These are phyloP conservation scores for Drosophila infuscata DNA, from an alignment of 2,888 invertebrate genomes.

Conservation along the genomic window DNA sequence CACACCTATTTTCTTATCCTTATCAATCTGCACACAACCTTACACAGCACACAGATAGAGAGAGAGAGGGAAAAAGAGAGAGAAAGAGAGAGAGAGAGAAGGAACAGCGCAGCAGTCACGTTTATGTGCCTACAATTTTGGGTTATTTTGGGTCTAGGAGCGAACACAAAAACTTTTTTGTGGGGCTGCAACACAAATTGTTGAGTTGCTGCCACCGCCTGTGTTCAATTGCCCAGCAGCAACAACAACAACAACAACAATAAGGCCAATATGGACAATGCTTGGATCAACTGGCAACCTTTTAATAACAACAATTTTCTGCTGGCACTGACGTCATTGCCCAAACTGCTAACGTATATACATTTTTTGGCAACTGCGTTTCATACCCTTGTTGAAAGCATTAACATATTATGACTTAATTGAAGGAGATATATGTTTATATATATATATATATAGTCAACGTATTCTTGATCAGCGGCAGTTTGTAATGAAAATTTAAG, in stretches of 20 bases:
- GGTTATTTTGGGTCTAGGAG: constrained; percentile 8
- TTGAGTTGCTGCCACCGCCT: constrained; percentile 42
- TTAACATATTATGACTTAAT: not conserved
- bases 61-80: not conserved
- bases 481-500: not conserved
- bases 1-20: constrained; percentile 6
- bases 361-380: constrained; percentile 25
- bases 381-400: not conserved
- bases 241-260: constrained; percentile 20
- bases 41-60: not conserved
- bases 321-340: constrained; percentile 53
- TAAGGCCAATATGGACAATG: constrained; percentile 6
- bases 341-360: not conserved
- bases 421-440: not conserved
- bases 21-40: constrained; percentile 33
- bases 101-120: constrained; percentile 29
- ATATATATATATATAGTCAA: not conserved
- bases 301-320: constrained; percentile 53
- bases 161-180: constrained; percentile 19
- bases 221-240: constrained; percentile 52
- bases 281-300: constrained; percentile 26
- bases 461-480: not conserved
- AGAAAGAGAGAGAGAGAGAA: not conserved
- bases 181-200: constrained; percentile 36
- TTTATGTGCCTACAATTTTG: constrained; percentile 33